phyloP scores from a whole-genome alignment of 2,888 invertebrate species.

The Drosophila limbata region DNA sequence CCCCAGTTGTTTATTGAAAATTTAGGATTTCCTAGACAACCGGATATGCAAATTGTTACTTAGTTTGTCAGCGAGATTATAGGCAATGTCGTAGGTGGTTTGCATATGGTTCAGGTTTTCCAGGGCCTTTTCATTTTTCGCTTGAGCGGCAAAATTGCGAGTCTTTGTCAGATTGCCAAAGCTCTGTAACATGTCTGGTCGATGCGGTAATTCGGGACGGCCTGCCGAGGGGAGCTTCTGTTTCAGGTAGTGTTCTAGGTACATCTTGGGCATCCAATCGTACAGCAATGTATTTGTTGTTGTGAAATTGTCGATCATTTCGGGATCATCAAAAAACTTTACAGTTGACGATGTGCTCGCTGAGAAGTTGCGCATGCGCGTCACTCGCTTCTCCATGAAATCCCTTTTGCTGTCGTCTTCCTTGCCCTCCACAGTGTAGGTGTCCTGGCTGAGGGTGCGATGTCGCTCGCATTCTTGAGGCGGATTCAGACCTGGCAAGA shows the following conservation, averaged over 20 bases:
- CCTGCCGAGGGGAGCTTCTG: accelerated
- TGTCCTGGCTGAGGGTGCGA: conserved; percentile 45
- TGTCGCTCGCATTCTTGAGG: conserved; percentile 45
- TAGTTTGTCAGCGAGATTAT: neutral
- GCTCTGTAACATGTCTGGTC: conserved; percentile 45
- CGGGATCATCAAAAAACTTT: conserved; percentile 9
- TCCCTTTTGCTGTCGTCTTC: neutral
- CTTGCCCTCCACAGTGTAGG: conserved; percentile 27
- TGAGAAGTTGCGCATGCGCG: conserved; percentile 36
- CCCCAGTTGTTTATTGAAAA: conserved; percentile 12
- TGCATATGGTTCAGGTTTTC: conserved; percentile 7
- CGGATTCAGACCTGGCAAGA: conserved; percentile 46
- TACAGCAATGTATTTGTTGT: conserved; percentile 57
- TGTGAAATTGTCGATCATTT: conserved; percentile 46
- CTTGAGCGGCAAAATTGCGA: conserved; percentile 7
- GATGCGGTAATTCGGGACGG: neutral
- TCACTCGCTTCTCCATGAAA: conserved; percentile 35
- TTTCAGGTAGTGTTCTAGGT: neutral
- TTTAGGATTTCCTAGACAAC: neutral
- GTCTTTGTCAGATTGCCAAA: conserved; percentile 58
- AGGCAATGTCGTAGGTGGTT: conserved; percentile 44
- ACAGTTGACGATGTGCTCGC: conserved; percentile 30
- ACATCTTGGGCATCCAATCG: conserved; percentile 44
- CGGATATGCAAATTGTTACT: no score
- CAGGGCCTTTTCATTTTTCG: neutral